These are phyloP conservation scores for Ictalurus punctatus DNA, from an alignment of 2,113 vertebrate genomes.

Conservation along the genomic window DNA sequence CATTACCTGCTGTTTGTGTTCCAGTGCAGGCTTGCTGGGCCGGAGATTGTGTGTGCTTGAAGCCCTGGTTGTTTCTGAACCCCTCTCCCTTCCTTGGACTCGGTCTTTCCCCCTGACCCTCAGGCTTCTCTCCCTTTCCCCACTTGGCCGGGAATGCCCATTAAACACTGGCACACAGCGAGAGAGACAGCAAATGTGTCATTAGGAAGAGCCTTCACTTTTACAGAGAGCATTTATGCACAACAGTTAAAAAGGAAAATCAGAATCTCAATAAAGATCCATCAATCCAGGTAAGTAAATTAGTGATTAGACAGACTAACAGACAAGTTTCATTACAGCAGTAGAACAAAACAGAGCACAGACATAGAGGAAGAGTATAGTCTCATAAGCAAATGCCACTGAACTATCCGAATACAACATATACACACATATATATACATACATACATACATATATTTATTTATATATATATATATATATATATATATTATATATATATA, in stretches of 20 bases:
- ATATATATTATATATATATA: too few relatives aligned
- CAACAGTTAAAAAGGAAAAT: neutral
- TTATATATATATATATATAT: too few relatives aligned
- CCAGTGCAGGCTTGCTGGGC: constrained; percentile 80
- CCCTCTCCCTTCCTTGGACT: constrained; percentile 79
- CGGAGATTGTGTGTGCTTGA: constrained; percentile 75
- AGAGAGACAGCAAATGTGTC: neutral
- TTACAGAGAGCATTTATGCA: neutral
- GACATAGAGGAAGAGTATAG: neutral
- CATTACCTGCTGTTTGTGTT: constrained; percentile 80
- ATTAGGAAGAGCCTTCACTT: neutral
- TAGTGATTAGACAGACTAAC: neutral
- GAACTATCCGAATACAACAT: neutral
- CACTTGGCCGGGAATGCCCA: constrained; percentile 77
- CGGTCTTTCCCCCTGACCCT: constrained; percentile 82
- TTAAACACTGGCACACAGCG: constrained; percentile 73
- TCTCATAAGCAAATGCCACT: neutral
- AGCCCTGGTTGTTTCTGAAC: constrained; percentile 74
- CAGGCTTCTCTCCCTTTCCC: constrained; percentile 78
- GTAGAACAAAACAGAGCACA: neutral
- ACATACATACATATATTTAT: too few relatives aligned
- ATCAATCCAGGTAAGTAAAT: neutral
- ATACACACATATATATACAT: too few relatives aligned
- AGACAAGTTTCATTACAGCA: neutral
- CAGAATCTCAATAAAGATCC: neutral